phyloP scores from a whole-genome alignment of 2,797 vertebrate species.

The Oceanodroma leucorhoa region DNA sequence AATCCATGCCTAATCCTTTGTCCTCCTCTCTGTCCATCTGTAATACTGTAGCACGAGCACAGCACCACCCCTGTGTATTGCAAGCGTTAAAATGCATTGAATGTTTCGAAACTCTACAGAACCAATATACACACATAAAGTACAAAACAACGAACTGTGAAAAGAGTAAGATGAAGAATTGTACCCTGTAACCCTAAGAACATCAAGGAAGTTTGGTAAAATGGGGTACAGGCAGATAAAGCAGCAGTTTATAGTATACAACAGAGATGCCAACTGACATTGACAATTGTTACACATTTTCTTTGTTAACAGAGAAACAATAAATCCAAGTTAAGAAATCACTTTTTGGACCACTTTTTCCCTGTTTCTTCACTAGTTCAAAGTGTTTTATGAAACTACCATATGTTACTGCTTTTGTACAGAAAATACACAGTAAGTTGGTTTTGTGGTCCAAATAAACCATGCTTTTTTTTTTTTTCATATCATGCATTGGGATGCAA shows the following conservation, averaged over 20 bases:
- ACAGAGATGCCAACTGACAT: neutral
- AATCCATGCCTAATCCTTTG: neutral
- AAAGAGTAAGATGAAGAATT: neutral
- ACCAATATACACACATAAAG: neutral
- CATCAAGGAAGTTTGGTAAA: neutral
- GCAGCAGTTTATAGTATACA: neutral
- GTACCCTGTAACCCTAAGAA: neutral
- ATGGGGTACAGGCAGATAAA: slow-evolving; percentile 33
- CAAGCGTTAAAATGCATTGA: neutral
- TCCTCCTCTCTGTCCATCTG: neutral
- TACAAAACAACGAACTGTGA: neutral
- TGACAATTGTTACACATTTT: neutral
- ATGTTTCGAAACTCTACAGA: neutral
- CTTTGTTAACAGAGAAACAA: neutral
- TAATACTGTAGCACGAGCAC: neutral
- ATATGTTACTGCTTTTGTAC: neutral
- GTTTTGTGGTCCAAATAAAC: slow-evolving; percentile 31
- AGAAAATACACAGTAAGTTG: neutral
- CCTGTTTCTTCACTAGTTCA: neutral
- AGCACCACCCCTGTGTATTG: neutral
- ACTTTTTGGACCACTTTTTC: neutral
- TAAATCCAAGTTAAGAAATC: neutral
- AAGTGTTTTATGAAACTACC: neutral
- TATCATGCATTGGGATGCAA: slow-evolving; percentile 62
- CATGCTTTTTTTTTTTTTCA: slow-evolving; percentile 43